phyloP scores from a whole-genome alignment of 2,888 invertebrate genomes.

The Cactoblastis cactorum region DNA sequence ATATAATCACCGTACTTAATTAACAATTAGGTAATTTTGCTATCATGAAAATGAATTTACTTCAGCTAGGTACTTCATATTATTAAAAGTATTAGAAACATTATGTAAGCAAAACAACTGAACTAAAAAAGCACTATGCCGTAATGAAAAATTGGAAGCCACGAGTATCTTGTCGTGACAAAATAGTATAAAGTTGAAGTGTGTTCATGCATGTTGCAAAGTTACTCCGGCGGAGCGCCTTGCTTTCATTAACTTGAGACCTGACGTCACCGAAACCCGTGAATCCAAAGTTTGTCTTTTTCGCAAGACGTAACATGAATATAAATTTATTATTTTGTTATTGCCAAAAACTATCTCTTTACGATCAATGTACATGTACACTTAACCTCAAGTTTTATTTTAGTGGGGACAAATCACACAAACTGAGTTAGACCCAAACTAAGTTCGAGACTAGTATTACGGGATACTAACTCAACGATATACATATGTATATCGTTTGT shows the following conservation, averaged over 20 bases:
- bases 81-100: too few relatives aligned
- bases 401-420: too few relatives aligned
- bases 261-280: conserved; percentile 11
- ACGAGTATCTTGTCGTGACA: conserved; percentile 24
- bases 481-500: too few relatives aligned
- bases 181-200: conserved; percentile 28
- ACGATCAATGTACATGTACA: not conserved
- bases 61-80: too few relatives aligned
- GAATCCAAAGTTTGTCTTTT: not conserved
- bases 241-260: not conserved
- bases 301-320: not conserved
- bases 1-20: too few relatives aligned
- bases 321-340: not conserved
- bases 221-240: conserved; percentile 15
- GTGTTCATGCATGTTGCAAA: conserved; percentile 32
- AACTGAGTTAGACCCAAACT: too few relatives aligned
- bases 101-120: not conserved
- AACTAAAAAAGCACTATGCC: conserved; percentile 1
- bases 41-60: too few relatives aligned
- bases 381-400: too few relatives aligned
- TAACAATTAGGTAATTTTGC: too few relatives aligned
- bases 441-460: too few relatives aligned
- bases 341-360: not conserved
- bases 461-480: too few relatives aligned
- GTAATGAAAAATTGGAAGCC: conserved; percentile 10